These are phyloP conservation scores for Barypeithes pellucidus DNA, from an alignment of 2,888 invertebrate species.

Conservation along the genomic window DNA sequence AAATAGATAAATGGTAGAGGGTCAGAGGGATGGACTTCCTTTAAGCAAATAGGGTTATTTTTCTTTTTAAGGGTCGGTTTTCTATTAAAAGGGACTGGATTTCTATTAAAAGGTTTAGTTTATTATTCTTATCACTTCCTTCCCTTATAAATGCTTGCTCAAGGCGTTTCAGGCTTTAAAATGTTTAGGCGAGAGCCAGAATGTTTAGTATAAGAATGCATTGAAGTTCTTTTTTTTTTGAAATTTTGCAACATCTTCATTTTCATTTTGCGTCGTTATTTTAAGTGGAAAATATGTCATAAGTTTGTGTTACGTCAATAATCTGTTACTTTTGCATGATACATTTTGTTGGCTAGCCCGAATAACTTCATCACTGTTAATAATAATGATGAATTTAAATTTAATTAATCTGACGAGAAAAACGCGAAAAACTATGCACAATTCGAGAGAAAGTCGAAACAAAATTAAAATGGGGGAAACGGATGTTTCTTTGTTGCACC, in stretches of 20 bases:
- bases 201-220: no score
- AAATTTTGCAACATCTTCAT: no score
- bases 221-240: no score
- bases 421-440: no score
- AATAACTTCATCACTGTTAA: no score
- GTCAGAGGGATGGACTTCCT: background rate
- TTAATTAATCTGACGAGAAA: no score
- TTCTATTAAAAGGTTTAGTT: conserved; percentile 18
- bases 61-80: conserved; percentile 19
- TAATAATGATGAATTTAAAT: no score
- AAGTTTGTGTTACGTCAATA: no score
- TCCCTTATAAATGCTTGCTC: background rate
- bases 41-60: conserved; percentile 7
- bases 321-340: no score
- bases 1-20: background rate
- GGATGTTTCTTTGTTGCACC: background rate
- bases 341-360: no score
- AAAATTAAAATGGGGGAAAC: conserved; percentile 40
- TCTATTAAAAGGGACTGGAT: conserved; percentile 12
- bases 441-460: conserved; percentile 29
- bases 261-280: no score
- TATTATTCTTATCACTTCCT: conserved; percentile 12
- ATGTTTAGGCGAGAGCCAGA: background rate
- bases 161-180: background rate
- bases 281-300: no score